Evolutionary conservation across 2,888 invertebrate species (phyloP), one percentile per base, ranked within the genome.

Genomic region (Dasypolia templi): DNA sequence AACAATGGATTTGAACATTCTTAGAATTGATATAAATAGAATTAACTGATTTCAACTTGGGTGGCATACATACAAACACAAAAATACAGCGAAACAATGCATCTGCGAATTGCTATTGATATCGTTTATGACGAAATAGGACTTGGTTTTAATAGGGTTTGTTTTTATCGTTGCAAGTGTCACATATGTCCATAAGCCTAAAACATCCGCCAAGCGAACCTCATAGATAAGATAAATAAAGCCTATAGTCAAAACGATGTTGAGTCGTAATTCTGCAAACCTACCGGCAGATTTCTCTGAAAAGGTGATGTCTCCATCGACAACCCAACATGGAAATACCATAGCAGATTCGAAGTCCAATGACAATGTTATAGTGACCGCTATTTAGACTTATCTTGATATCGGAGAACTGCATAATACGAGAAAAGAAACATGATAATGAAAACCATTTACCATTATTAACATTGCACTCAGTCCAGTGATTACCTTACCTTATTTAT

Each of bases 1-100:
- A 69, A 83, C 85, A 86, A 86, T 86, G 72, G 83, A 70, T 78
- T 79, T 79, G 51, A 68, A 68, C 44, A 65, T 80, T 70, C 78
- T 72, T 22, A 76, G 82, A 76, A 82, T 82, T 35, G 32, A 64
- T 72, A 84, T 70, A 76, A 72, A 82, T 82, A 82, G 56, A 67
- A 59, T 64, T 39, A 61, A 64, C 11, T 62, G 61, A 64, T 70
- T 58, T 76, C 84, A 32, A 67, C 77, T 55, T 85, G 85, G 86
- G 85, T 86, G 85, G 86, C 55, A 72, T 61, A 29, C 19, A 17
- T 56, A 79, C 46, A 35, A 55, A 29, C 19, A 17, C 53, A 79
- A 42, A 35, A 55, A 53, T 51, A 69, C 9, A 46, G n/a, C 26
- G 3, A 32, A 71, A 58, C 65, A 71, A 71, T 72, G 70, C 69